These are phyloP conservation scores for Endomychus coccineus DNA, from an alignment of 2,888 invertebrate genomes.

Conservation along the genomic window DNA sequence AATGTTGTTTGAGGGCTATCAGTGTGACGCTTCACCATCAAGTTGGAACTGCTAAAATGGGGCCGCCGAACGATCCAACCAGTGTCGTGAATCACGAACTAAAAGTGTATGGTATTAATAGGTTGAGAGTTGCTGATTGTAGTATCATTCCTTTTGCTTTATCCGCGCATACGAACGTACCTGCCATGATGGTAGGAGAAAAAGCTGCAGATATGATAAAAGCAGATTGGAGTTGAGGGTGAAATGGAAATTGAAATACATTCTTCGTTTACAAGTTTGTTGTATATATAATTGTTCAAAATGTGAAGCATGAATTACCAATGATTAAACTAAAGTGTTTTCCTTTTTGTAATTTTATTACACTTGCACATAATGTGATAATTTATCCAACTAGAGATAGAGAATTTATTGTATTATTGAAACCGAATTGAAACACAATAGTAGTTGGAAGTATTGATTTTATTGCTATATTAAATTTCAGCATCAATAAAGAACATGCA, in stretches of 20 bases:
- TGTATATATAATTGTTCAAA: too few species aligned
- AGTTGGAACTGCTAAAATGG: constrained; percentile 64
- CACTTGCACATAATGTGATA: too few species aligned
- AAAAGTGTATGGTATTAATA: constrained; percentile 55
- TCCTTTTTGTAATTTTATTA: too few species aligned
- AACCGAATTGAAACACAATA: too few species aligned
- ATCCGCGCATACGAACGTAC: constrained; percentile 60
- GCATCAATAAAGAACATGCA: too few species aligned
- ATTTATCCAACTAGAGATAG: too few species aligned
- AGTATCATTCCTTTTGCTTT: constrained; percentile 61
- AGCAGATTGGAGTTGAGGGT: constrained; percentile 42
- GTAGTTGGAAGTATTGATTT: too few species aligned
- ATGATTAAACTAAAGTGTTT: too few species aligned
- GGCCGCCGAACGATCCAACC: constrained; percentile 48
- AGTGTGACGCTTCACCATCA: constrained; percentile 62
- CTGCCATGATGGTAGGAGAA: constrained; percentile 66
- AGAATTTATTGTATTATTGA: too few species aligned
- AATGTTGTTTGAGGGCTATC: constrained; percentile 53
- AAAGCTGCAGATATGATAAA: constrained; percentile 61
- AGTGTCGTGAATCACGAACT: constrained; percentile 40
- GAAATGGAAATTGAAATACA: background rate
- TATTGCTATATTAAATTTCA: too few species aligned
- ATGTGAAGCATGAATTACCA: too few species aligned
- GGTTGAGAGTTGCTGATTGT: constrained; percentile 60
- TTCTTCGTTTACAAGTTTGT: too few species aligned